Evolutionary conservation across 2,797 vertebrate genomes (phyloP), one percentile per base, ranked within the genome.

Genomic region (Tangara arthus): DNA sequence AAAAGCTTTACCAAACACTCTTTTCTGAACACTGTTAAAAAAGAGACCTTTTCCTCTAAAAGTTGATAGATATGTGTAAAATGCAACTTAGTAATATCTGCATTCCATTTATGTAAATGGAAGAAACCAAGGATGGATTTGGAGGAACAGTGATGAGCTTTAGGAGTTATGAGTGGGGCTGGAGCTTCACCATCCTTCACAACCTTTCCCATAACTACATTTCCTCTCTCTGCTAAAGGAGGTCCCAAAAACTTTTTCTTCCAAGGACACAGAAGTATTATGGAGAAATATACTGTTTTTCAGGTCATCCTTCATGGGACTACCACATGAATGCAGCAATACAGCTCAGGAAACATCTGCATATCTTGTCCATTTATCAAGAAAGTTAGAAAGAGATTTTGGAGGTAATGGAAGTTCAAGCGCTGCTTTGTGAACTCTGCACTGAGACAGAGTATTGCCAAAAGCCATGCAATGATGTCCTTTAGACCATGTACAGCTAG

Each of bases 391-490:
- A n/a, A 32, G 15, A 41, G 8, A 7, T 41, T 80, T 83, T 59
- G 15, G 41, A 68, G 18, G 6, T 21, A 53, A 34, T 19, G 32
- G 24, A 52, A 82, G 21, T 78, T 50, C 27, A 52, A 7, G 5
- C 4, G 2, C 11, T 70, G 15, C 12, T 50, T 70, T 71, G 46
- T 37, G 35, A 44, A 16, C 26, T 12, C 11, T n/a, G 8, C 12
- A 9, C 2, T 34, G 59, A 72, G 26, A 34, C 26, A 61, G 5
- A 53, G 3, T 7, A 39, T 22, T 15, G 2, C 47, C 26, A 10
- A 46, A 5, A 46, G 15, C 14, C 8, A 11, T 0, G 0, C 5
- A 49, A 12, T 39, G 6, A 42, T 63, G 41, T 34, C 11, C 4
- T 53, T 61, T 64, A 50, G 35, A 34, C 27, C 8, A 42, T 42